Percentiles rank a stretch among this genome's conserved stretches.
phyloP scores from a whole-genome alignment of 2,888 invertebrate genomes.

The Drosophila leonis region DNA sequence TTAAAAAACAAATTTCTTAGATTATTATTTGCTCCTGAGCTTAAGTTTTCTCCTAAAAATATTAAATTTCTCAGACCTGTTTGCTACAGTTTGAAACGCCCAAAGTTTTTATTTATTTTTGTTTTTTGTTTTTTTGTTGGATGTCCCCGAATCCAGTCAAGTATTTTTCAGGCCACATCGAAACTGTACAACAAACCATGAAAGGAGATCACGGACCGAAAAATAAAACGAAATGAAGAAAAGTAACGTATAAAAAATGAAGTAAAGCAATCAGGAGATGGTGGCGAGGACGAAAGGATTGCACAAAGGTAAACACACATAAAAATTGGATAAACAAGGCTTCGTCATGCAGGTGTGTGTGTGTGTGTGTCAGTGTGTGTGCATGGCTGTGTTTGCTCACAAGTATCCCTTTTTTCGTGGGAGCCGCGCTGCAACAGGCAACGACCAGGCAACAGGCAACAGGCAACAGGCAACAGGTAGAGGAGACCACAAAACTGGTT shows the following conservation, averaged over 20 bases:
- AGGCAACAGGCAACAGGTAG: conserved; percentile 74
- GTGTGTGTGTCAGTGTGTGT: conserved; percentile 24
- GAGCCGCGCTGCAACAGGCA: conserved; percentile 61
- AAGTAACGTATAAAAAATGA: conserved; percentile 47
- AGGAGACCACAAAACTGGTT: conserved; percentile 66
- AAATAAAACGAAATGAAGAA: conserved; percentile 24
- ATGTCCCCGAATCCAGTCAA: not conserved
- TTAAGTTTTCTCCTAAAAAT: too few species aligned
- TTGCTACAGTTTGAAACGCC: conserved; percentile 2
- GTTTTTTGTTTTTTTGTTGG: not conserved
- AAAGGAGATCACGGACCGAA: conserved; percentile 18
- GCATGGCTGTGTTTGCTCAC: conserved; percentile 43
- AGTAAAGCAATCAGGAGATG: conserved; percentile 40
- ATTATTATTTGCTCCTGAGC: not conserved
- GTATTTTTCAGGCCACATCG: conserved; percentile 17
- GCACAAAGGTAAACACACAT: conserved; percentile 52
- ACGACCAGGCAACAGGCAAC: conserved; percentile 25
- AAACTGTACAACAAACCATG: conserved; percentile 59
- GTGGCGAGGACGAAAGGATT: conserved; percentile 77
- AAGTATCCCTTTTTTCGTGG: conserved; percentile 78
- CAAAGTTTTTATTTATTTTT: conserved; percentile 6
- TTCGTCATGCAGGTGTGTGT: conserved; percentile 42
- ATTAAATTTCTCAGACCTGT: conserved; percentile 21
- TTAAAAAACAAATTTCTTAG: not conserved
- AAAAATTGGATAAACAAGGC: conserved; percentile 67